Conservation (phyloP, 2,888 invertebrate species). For the Nowickia ferox region DNA sequence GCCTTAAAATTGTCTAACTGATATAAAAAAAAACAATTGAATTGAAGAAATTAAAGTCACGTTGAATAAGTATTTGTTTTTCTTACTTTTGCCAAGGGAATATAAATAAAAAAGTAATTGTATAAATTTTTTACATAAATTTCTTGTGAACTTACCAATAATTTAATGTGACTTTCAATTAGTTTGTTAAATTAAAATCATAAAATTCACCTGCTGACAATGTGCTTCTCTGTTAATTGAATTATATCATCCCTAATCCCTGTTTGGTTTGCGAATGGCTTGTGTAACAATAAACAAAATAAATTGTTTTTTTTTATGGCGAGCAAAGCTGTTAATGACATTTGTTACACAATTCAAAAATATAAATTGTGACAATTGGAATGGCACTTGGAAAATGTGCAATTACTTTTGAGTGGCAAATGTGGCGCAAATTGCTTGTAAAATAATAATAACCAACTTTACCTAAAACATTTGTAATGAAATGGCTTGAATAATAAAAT, state of each 20-base stretch:
- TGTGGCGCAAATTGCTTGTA: background rate
- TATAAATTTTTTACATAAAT: too few relatives aligned
- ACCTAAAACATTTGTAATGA: conserved; percentile 11
- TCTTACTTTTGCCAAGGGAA: too few relatives aligned
- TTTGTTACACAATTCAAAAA: conserved; percentile 39
- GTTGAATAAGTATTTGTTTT: too few relatives aligned
- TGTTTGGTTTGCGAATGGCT: conserved; percentile 14
- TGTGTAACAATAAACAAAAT: conserved; percentile 26
- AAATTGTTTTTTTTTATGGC: conserved; percentile 53
- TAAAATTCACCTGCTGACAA: conserved; percentile 8
- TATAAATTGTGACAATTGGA: conserved; percentile 15
- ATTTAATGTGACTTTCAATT: too few relatives aligned
- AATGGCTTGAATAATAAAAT: background rate
- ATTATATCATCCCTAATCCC: background rate
- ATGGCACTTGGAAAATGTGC: background rate
- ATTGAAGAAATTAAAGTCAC: too few relatives aligned
- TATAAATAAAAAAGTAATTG: too few relatives aligned
- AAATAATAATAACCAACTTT: background rate
- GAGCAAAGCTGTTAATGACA: conserved; percentile 57
- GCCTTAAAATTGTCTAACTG: too few relatives aligned
- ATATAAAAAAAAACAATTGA: too few relatives aligned
- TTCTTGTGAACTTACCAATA: too few relatives aligned
- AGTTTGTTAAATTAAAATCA: background rate
- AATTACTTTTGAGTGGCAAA: conserved; percentile 9
- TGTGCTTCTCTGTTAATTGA: background rate